Base-by-base conservation (phyloP, 2,797 vertebrate species). In the Clarias laeviceps region DNA sequence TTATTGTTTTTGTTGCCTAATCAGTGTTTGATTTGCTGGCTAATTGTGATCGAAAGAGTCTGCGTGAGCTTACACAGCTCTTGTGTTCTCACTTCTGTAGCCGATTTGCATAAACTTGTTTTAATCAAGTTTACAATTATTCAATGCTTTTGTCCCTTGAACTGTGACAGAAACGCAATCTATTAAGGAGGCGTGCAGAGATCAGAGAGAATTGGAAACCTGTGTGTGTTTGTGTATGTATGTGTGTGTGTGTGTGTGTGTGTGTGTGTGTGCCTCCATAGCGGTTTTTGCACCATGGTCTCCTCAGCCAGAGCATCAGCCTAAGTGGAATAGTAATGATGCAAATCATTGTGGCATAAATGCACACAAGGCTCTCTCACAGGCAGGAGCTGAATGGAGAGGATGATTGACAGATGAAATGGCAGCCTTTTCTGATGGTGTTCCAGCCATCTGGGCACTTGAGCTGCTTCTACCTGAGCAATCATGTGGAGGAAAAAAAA, bases 81-180 rank as follows among this genome's bases (percentile, higher is more conserved):
- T 73, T 27, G 65, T 62, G 68, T 74, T 85, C 76, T 83, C 56
- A 32, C 77, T 40, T 76, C 79, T 84, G 88, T 83, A 81, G 84
- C 78, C 70, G 54, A 85, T 89, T 88, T 86, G 84, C 87, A 88
- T 88, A 85, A 57, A 65, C 85, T 62, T 88, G 87, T 88, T 88
- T 85, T 86, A 86, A 86, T 90, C 87, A 88, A 85, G 82, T 84
- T 85, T 80, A 82, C 83, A 88, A 85, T 88, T 86, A 80, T 87
- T 74, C 72, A 1, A 62, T 45, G 78, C 84, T 84, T 87, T 86
- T 85, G 78, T 59, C 79, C 78, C 45, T 40, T 87, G 85, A 88
- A 85, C 85, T 87, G 87, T 79, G 82, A 87, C 82, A 82, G 76
- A 86, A 89, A 85, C 8, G 78, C 86, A 76, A 78, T 87, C 50